Evolutionary conservation across 1,140 invertebrate genomes (phyloP).

Genomic region (Bombus waltoni): DNA sequence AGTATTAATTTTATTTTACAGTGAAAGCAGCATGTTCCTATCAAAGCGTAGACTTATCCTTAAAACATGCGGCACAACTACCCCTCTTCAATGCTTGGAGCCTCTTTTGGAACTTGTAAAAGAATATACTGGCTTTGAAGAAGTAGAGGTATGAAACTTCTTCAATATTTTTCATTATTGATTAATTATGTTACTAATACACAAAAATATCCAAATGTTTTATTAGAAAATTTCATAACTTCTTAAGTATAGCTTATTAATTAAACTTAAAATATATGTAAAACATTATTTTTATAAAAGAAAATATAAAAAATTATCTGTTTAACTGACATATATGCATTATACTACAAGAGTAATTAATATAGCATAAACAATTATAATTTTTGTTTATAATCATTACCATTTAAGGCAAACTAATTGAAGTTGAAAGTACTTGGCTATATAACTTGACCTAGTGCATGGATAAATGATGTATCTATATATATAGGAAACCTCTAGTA

Average conservation of each 20-base stretch:
- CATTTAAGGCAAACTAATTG: constrained; percentile 37
- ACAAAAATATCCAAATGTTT: background rate
- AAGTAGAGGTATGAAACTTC: constrained; percentile 85
- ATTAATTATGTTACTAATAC: background rate
- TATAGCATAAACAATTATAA: background rate
- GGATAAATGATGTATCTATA: constrained; percentile 77
- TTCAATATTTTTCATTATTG: background rate
- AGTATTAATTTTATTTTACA: constrained; percentile 81
- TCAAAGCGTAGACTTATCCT: constrained; percentile 96
- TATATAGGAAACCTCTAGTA: constrained; percentile 74
- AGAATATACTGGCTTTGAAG: constrained; percentile 92
- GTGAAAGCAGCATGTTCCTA: constrained; percentile 99
- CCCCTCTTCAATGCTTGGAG: constrained; percentile 95
- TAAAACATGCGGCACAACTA: constrained; percentile 99
- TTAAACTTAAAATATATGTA: background rate
- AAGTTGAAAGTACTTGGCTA: constrained; percentile 75
- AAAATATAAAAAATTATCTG: background rate
- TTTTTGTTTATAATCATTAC: constrained; percentile 3
- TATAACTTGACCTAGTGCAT: constrained; percentile 83
- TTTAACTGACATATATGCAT: background rate
- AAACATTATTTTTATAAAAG: background rate
- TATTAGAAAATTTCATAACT: background rate
- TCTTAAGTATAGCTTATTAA: too few relatives aligned
- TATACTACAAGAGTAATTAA: background rate
- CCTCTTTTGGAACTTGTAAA: constrained; percentile 93